Base-by-base conservation (phyloP, 2,888 invertebrate species). In the Pyrgus malvae region DNA sequence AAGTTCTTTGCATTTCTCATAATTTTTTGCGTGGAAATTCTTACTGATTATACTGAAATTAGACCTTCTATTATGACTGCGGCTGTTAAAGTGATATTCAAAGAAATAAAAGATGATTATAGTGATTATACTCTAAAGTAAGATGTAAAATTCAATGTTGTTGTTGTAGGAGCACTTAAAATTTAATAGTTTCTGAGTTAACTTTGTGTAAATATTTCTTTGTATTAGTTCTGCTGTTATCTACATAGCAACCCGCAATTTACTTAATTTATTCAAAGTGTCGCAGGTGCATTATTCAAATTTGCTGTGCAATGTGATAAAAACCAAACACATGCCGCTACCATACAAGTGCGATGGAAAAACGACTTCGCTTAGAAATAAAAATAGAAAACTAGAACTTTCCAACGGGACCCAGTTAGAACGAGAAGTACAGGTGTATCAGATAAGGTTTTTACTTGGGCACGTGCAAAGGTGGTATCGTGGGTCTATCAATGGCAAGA, bases 401-500 rank as follows among this genome's bases (percentile, higher is more conserved):
- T 53, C 53, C 53, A 53, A 45, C 53, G 53, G 53, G 44, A 53
- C 45, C 53, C 41, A 44, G 53, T 53, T 53, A 53, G 53, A 53
- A 53, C 44, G 11, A 40, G 46, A 46, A 46, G 35, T 53, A 59
- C 63, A 63, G 63, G 62, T 65, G 65, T 48, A 55, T 41, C 55
- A 31, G 56, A 44, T 58, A 40, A 58, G 44, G n/a, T 62, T 65
- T 61, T 62, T 60, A 57, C 55, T 49, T 33, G 29, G 69, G 75
- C 81, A 78, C 78, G 78, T 69, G 78, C 73, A 72, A 74, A 83
- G 78, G 78, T 78, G 77, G 48, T 25, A 33, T 61, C 58, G 65
- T 12, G 40, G 74, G 74, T 83, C 80, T 78, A 80, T 82, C 78
- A 78, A 78, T 78, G 75, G 66, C 63, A 67, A 60, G 65, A 71